Evolutionary conservation across 2,888 invertebrate species (phyloP), one percentile per base, ranked within the genome.

Genomic region (Neoitamus cyanurus): DNA sequence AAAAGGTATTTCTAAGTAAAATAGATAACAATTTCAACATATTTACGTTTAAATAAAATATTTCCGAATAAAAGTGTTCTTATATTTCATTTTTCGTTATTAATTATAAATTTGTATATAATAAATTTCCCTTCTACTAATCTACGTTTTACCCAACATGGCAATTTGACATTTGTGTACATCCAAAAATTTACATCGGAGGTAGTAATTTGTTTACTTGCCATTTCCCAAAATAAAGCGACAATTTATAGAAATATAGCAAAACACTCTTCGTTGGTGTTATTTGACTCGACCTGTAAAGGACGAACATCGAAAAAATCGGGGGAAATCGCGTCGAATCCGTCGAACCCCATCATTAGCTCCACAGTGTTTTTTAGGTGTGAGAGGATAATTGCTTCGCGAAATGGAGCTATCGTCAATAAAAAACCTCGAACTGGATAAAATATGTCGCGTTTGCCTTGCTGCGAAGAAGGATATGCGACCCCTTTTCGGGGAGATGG

Each of bases 401-500:
- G 69, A 15, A 42, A 83, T 83, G 83, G 83, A 83, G 34, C 36
- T 83, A 7, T 31, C 83, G 85, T 89, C 90, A 20, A 91, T 90
- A 87, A 91, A 91, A 86, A 90, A 89, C 84, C 88, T 91, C 78
- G 91, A 92, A 86, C 88, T 94, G 88, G 94, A 94, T 87, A 94
- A 94, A 91, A 93, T 94, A 88, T 94, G 94, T 90, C 92, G 94
- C 28, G 93, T 93, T 82, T 94, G 94, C 90, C 91, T 94, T 88
- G 92, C 93, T 87, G 92, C 93, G 87, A 94, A 94, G 88, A 94
- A 93, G 88, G 94, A 94, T 88, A 94, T 94, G 94, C 91, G 94
- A 87, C 94, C 94, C 34, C 89, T 94, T 85, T 94, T 94, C 88
- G 93, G 93, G 87, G 94, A 94, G 89, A 93, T 93, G 86, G 93